Conservation (phyloP, 2,113 vertebrate genomes). For the Corapipo altera region DNA sequence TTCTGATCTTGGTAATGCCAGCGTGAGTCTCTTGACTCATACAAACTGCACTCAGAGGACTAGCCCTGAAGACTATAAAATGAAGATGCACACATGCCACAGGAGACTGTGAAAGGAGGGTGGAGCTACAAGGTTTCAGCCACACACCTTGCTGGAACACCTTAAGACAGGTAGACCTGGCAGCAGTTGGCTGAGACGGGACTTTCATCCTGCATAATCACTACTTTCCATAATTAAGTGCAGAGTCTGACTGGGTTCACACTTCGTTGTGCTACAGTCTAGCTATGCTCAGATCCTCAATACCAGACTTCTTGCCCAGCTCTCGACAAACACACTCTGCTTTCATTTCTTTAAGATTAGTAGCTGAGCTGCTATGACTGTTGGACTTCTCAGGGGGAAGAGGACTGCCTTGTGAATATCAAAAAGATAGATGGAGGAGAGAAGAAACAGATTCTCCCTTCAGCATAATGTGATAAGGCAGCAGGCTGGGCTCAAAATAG, state of each 20-base stretch:
- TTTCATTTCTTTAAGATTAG: background rate
- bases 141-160: conserved; percentile 57
- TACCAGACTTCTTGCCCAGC: background rate
- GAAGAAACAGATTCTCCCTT: conserved; percentile 47
- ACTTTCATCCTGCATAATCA: conserved; percentile 57
- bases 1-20: conserved; percentile 29
- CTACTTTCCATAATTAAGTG: conserved; percentile 48
- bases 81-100: conserved; percentile 33
- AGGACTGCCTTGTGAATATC: background rate
- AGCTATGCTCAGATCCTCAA: background rate
- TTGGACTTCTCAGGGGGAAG: background rate
- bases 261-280: background rate
- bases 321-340: background rate
- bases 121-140: conserved; percentile 8
- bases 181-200: conserved; percentile 13
- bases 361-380: background rate
- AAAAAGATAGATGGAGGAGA: background rate
- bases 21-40: conserved; percentile 16
- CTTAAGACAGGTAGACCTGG: conserved; percentile 54
- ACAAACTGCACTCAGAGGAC: conserved; percentile 19
- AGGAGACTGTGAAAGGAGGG: conserved; percentile 22
- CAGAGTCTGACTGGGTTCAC: conserved; percentile 30
- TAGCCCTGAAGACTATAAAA: conserved; percentile 57
- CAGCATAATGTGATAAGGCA: background rate
- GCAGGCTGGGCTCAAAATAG: conserved; percentile 44